Percentiles rank a stretch among this genome's conserved stretches.
These are phyloP conservation scores for Drosophila punjabiensis DNA, from an alignment of 1,140 invertebrate species.

Conservation along the genomic window DNA sequence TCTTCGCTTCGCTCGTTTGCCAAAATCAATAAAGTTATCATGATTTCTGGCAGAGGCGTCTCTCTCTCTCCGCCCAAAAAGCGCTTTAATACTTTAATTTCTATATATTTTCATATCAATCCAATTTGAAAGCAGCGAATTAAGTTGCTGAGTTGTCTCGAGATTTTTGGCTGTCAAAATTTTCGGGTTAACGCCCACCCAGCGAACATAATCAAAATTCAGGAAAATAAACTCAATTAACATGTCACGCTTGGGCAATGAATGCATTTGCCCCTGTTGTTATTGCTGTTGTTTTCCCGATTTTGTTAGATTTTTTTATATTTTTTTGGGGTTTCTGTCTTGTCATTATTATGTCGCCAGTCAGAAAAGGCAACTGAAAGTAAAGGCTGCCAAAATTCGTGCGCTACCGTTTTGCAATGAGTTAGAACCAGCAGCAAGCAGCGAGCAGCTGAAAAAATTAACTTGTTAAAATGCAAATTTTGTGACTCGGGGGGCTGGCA, in stretches of 20 bases:
- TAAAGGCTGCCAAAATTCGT: slow-evolving; percentile 71
- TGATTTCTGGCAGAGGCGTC: slow-evolving; percentile 67
- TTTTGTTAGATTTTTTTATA: slow-evolving; percentile 29
- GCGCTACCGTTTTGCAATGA: slow-evolving; percentile 76
- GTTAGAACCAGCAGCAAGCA: slow-evolving; percentile 45
- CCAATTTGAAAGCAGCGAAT: slow-evolving; percentile 67
- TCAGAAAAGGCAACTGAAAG: slow-evolving; percentile 76
- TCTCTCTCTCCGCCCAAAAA: slow-evolving; percentile 38
- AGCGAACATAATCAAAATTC: slow-evolving; percentile 49
- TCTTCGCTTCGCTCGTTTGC: slow-evolving; percentile 47
- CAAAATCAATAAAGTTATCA: slow-evolving; percentile 83
- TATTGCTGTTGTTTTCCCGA: slow-evolving; percentile 16
- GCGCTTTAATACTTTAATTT: slow-evolving; percentile 62
- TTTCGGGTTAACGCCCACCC: slow-evolving; percentile 73
- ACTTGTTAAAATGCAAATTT: slow-evolving; percentile 84
- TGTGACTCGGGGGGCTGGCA: slow-evolving; percentile 60
- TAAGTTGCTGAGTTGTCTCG: slow-evolving; percentile 41
- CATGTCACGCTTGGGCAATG: slow-evolving; percentile 78
- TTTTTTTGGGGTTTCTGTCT: slow-evolving; percentile 41
- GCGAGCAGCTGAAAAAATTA: slow-evolving; percentile 67
- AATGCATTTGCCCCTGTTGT: slow-evolving; percentile 63
- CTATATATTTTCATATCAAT: slow-evolving; percentile 58
- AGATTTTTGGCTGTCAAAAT: slow-evolving; percentile 60
- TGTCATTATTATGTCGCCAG: slow-evolving; percentile 81
- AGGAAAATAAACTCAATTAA: slow-evolving; percentile 73